phyloP scores from a whole-genome alignment of 1,140 invertebrate species.

The Macrobrachium nipponense region DNA sequence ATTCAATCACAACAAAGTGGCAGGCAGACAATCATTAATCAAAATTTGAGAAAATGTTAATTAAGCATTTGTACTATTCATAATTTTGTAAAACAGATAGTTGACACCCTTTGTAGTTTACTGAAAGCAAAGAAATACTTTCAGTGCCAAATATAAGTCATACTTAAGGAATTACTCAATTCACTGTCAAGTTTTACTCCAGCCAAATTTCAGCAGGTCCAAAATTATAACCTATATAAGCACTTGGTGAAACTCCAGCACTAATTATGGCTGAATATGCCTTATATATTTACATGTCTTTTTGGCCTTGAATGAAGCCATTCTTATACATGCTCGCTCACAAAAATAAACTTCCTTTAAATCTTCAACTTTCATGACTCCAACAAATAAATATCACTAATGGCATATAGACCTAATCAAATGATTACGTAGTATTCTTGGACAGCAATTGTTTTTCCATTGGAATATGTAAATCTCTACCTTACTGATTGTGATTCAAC shows the following conservation, averaged over 20 bases:
- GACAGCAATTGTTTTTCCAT: slow-evolving; percentile 29
- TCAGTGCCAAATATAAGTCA: slow-evolving; percentile 25
- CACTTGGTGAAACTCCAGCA: slow-evolving; percentile 30
- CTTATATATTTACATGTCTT: slow-evolving; percentile 48
- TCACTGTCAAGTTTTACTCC: neutral
- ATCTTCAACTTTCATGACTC: slow-evolving; percentile 33
- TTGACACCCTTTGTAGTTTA: slow-evolving; percentile 46
- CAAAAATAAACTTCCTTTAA: slow-evolving; percentile 54
- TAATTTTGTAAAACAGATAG: slow-evolving; percentile 51
- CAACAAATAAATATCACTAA: slow-evolving; percentile 55
- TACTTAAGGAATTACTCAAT: slow-evolving; percentile 15
- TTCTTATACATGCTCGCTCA: slow-evolving; percentile 45
- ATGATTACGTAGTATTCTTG: slow-evolving; percentile 26
- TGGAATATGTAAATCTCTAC: slow-evolving; percentile 35
- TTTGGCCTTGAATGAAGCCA: slow-evolving; percentile 30
- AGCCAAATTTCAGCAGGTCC: slow-evolving; percentile 11
- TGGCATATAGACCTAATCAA: slow-evolving; percentile 33
- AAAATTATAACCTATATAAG: slow-evolving; percentile 29
- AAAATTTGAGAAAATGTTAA: slow-evolving; percentile 28
- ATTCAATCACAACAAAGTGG: slow-evolving; percentile 34
- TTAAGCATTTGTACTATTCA: slow-evolving; percentile 60
- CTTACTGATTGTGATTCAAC: slow-evolving; percentile 56
- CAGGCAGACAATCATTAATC: slow-evolving; percentile 37
- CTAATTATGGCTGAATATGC: slow-evolving; percentile 39
- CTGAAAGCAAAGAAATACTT: slow-evolving; percentile 47